A percentile compares a stretch with the other conserved stretches of the same genome.
Conservation (phyloP, 2,888 invertebrate genomes). For the Netelia fuscicornis region DNA sequence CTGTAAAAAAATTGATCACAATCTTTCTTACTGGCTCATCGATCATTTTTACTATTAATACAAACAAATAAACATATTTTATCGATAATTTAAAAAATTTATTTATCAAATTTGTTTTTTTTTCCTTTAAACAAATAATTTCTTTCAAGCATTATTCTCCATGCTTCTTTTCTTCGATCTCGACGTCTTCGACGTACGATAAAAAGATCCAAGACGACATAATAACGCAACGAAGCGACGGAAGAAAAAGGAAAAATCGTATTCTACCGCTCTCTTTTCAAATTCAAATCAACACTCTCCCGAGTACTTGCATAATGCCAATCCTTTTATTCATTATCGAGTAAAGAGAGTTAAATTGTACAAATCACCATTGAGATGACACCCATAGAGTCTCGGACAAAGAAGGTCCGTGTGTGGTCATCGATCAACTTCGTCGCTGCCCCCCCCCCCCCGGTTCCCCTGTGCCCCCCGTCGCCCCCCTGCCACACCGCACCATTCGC, state of each 20-base stretch:
- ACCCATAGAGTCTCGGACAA: slow-evolving; percentile 54
- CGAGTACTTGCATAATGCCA: slow-evolving; percentile 14
- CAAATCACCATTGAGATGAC: slow-evolving; percentile 58
- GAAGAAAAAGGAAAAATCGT: background rate
- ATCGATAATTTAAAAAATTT: too few relatives aligned
- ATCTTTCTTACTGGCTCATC: too few relatives aligned
- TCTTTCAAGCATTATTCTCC: too few relatives aligned
- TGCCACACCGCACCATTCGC: background rate
- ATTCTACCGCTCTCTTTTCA: slow-evolving; percentile 37
- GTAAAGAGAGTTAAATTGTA: slow-evolving; percentile 18
- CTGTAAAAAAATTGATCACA: too few relatives aligned
- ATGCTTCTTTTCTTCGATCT: too few relatives aligned
- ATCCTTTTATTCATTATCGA: slow-evolving; percentile 19
- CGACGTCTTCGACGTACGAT: too few relatives aligned
- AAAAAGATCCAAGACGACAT: too few relatives aligned
- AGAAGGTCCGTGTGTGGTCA: slow-evolving; percentile 53
- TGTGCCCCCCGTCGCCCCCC: slow-evolving; percentile 23
- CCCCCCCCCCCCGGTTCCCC: slow-evolving; percentile 13
- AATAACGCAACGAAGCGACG: too few relatives aligned
- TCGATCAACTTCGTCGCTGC: slow-evolving; percentile 63
- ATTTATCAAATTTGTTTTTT: too few relatives aligned
- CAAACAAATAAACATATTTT: too few relatives aligned
- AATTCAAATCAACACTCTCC: slow-evolving; percentile 50
- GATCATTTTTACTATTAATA: too few relatives aligned
- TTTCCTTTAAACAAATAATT: too few relatives aligned